These are phyloP conservation scores for Henricia sp. DNA, from an alignment of 53 echinoderm and acorn worm genomes.

Conservation along the genomic window DNA sequence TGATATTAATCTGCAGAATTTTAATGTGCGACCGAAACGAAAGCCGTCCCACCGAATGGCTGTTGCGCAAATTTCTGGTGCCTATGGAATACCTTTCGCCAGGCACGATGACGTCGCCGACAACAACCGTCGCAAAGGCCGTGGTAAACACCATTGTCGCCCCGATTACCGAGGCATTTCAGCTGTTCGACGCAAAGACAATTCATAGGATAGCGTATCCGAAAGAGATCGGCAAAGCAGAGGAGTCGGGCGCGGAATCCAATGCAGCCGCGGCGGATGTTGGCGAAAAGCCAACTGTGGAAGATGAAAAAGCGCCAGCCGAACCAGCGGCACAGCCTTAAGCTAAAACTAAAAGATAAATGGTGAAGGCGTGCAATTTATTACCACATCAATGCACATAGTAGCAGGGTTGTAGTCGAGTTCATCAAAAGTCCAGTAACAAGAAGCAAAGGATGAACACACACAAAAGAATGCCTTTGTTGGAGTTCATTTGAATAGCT, in stretches of 20 bases:
- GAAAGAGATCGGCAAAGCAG: too few relatives aligned
- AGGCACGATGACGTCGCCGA: conserved; percentile 68
- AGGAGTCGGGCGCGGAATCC: neutral
- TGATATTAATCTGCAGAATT: conserved; percentile 49
- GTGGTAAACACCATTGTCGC: conserved; percentile 77
- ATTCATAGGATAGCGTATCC: conserved; percentile 59
- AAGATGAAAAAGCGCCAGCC: neutral
- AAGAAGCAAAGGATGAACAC: too few relatives aligned
- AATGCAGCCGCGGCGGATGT: neutral
- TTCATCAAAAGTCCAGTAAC: too few relatives aligned
- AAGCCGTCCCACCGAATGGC: conserved; percentile 63
- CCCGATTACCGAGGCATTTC: conserved; percentile 29
- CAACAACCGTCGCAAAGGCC: conserved; percentile 79
- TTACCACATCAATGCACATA: too few relatives aligned
- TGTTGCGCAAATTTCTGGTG: conserved; percentile 29
- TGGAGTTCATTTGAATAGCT: too few relatives aligned
- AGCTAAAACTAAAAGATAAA: too few relatives aligned
- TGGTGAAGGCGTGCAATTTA: too few relatives aligned
- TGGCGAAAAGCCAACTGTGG: neutral
- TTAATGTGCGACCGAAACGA: conserved; percentile 81
- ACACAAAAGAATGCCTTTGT: too few relatives aligned
- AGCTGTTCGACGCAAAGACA: conserved; percentile 57
- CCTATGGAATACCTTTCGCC: conserved; percentile 80
- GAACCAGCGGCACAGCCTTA: neutral
- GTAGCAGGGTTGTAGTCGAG: too few relatives aligned